Conservation (phyloP, 2,797 vertebrate genomes). For the Eulemur coronatus region DNA sequence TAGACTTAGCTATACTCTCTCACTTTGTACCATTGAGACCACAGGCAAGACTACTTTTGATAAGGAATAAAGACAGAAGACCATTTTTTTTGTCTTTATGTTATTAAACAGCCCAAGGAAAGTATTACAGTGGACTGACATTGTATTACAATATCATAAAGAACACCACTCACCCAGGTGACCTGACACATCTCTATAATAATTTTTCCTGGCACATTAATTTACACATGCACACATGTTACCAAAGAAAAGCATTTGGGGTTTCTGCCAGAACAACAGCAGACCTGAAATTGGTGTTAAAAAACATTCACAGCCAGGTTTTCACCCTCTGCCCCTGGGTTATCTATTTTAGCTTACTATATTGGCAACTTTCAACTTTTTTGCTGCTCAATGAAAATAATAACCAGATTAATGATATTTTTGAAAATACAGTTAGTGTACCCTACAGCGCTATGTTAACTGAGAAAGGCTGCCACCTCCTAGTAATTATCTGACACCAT, state of each 20-base stretch:
- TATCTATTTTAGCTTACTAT: not conserved
- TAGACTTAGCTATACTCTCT: not conserved
- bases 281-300: not conserved
- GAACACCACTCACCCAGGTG: not conserved
- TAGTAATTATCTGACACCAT: not conserved
- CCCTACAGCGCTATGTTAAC: not conserved
- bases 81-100: not conserved
- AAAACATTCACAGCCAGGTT: not conserved
- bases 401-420: not conserved
- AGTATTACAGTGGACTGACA: not conserved
- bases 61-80: not conserved
- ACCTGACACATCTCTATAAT: not conserved
- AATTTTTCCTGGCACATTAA: not conserved
- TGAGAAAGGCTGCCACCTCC: not conserved
- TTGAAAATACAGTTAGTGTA: not conserved
- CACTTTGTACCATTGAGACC: too few species aligned
- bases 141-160: not conserved
- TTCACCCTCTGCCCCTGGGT: not conserved
- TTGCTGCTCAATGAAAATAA: slow-evolving; percentile 13
- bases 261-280: not conserved
- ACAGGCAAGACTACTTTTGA: not conserved
- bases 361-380: slow-evolving; percentile 35
- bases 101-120: not conserved
- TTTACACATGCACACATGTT: not conserved
- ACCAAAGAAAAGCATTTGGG: not conserved